A percentile compares a stretch with the other conserved stretches of the same genome.
Conservation (phyloP, 2,113 vertebrate genomes). For the Carettochelys insculpta region DNA sequence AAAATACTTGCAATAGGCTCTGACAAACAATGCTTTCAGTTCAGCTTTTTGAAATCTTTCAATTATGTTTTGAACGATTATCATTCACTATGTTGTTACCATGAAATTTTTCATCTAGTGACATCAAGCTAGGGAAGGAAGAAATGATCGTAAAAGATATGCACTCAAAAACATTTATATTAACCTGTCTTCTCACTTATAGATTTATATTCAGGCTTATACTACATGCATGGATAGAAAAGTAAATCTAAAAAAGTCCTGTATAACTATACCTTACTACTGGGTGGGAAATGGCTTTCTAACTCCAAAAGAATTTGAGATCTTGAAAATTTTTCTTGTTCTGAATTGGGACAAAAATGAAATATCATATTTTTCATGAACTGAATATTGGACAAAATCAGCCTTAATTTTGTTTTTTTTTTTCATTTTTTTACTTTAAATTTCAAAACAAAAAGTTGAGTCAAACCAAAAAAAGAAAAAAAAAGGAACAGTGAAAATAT, state of each 20-base stretch:
- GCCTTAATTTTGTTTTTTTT: background rate
- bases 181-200: constrained; percentile 61
- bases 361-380: background rate
- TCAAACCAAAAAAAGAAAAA: background rate
- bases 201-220: constrained; percentile 61
- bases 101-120: constrained; percentile 60
- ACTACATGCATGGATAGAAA: constrained; percentile 38
- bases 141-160: constrained; percentile 70
- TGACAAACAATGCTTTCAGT: constrained; percentile 77
- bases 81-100: constrained; percentile 60
- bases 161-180: constrained; percentile 71
- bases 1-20: constrained; percentile 76
- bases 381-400: background rate
- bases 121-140: constrained; percentile 64
- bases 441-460: background rate
- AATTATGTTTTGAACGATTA: constrained; percentile 77
- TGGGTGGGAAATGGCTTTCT: constrained; percentile 13
- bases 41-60: constrained; percentile 81
- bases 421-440: background rate
- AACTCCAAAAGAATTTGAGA: constrained; percentile 4
- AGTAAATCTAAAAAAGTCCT: constrained; percentile 35
- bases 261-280: background rate
- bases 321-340: background rate
- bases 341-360: background rate
- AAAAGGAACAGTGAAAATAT: background rate